Base-by-base conservation (phyloP, 1,140 invertebrate species). In the Caenorhabditis brenneri region DNA sequence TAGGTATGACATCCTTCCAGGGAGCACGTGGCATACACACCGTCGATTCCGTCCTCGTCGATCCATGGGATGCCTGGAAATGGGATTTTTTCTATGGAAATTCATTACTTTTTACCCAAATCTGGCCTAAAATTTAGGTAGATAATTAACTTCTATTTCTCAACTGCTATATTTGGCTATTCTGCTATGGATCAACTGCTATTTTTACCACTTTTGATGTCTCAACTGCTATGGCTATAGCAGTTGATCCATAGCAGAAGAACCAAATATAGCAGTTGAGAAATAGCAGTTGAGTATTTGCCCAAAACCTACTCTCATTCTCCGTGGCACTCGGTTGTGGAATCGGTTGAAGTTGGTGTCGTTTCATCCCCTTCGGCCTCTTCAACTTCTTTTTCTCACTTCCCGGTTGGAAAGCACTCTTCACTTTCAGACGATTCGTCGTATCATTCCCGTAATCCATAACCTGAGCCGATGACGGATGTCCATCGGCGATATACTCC, bases 11-110 rank as follows among this genome's bases (percentile, higher is more conserved):
- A 48, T 31, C 82, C 60, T 42, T 69, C 39, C 19, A 85, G 65
- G 2, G 82, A 83, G 22, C 69, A 46, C 22, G 82, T 83, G 2
- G 82, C 82, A 46, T 83, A 83, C 3, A 83, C 82, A 31, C 82
- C 82, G 27, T 83, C 82, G 10, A 83, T 83, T 39, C 33, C 82
- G 24, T 83, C 82, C 5, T 82, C 84, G 27, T 85, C 84, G n/a
- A 65, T 48, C 80, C 84, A 84, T 29, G 83, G 80, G 27, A 84
- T 55, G n/a, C n/a, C n/a, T n/a, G n/a, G n/a, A n/a, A n/a, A n/a
- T n/a, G n/a, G n/a, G n/a, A n/a, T n/a, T n/a, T n/a, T n/a, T n/a
- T n/a, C n/a, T n/a, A n/a, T n/a, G n/a, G n/a, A n/a, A n/a, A n/a
- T n/a, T n/a, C n/a, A n/a, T n/a, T n/a, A n/a, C n/a, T n/a, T n/a